phyloP scores from a whole-genome alignment of 1,140 invertebrate species.

The Drosophila asahinai region DNA sequence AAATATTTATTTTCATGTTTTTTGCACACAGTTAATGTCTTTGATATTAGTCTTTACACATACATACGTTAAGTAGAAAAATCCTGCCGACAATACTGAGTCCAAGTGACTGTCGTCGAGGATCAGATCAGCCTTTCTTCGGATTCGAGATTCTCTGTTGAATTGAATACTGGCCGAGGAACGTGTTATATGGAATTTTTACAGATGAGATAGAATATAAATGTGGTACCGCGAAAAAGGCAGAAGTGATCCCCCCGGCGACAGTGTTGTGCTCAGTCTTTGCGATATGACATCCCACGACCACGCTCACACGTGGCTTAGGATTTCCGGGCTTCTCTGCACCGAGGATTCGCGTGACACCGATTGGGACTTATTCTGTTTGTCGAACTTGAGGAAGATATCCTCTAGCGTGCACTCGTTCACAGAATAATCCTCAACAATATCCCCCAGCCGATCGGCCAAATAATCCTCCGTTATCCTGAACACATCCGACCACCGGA shows the following conservation, averaged over 20 bases:
- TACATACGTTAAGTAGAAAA: constrained; percentile 29
- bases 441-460: constrained; percentile 13
- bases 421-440: constrained; percentile 81
- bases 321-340: not conserved
- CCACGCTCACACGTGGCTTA: constrained; percentile 21
- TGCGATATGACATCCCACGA: not conserved
- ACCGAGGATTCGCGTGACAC: constrained; percentile 21
- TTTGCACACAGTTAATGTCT: constrained; percentile 11
- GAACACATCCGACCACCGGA: constrained; percentile 79
- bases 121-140: not conserved
- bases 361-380: constrained; percentile 33
- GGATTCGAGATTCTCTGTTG: constrained; percentile 15
- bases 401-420: constrained; percentile 84
- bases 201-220: constrained; percentile 14
- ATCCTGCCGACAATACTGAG: constrained; percentile 9
- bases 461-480: constrained; percentile 52
- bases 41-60: constrained; percentile 23
- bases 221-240: not conserved
- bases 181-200: constrained; percentile 17
- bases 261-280: constrained; percentile 23
- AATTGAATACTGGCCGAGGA: constrained; percentile 5
- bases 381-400: constrained; percentile 81
- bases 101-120: constrained; percentile 13
- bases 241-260: constrained; percentile 6
- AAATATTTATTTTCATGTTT: not conserved